These are phyloP conservation scores for Tetragnatha montana DNA, from an alignment of 2,888 invertebrate species.

Conservation along the genomic window DNA sequence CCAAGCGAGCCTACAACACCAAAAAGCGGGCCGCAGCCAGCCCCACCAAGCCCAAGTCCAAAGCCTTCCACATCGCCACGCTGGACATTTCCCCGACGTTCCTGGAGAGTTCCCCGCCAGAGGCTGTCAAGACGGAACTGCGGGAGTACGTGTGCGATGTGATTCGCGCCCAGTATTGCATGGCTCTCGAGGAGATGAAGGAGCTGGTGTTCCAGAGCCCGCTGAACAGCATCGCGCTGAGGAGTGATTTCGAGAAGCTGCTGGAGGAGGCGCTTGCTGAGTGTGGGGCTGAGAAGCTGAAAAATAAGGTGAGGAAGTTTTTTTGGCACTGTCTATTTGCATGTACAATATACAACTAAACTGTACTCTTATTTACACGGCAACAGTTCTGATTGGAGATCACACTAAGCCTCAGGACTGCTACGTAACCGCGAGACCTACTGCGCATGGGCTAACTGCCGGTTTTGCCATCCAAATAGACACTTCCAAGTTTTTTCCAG, in stretches of 20 bases:
- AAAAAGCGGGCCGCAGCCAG: conserved; percentile 26
- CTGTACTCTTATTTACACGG: no score
- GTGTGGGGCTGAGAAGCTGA: conserved; percentile 60
- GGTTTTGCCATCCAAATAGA: no score
- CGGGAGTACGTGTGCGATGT: conserved; percentile 38
- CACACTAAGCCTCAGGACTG: no score
- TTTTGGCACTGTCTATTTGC: no score
- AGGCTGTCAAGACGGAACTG: conserved; percentile 49
- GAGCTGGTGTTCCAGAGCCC: conserved; percentile 49
- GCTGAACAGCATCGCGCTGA: conserved; percentile 14
- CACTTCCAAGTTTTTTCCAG: no score
- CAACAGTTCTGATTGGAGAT: no score
- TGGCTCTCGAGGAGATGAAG: conserved; percentile 54
- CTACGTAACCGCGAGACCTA: no score
- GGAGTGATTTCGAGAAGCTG: conserved; percentile 54
- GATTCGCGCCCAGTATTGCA: conserved; percentile 36
- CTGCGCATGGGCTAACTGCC: no score
- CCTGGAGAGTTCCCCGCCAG: conserved; percentile 37
- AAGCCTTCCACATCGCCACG: conserved; percentile 50
- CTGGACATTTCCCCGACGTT: conserved; percentile 59
- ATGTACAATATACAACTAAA: no score
- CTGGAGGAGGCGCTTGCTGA: conserved; percentile 54
- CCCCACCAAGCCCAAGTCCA: conserved; percentile 43
- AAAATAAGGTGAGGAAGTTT: conserved; percentile 61
- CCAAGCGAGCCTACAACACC: conserved; percentile 14